A percentile compares a stretch with the other conserved stretches of the same genome.
These are phyloP conservation scores for Pammene aurita DNA, from an alignment of 2,888 invertebrate genomes.

Conservation along the genomic window DNA sequence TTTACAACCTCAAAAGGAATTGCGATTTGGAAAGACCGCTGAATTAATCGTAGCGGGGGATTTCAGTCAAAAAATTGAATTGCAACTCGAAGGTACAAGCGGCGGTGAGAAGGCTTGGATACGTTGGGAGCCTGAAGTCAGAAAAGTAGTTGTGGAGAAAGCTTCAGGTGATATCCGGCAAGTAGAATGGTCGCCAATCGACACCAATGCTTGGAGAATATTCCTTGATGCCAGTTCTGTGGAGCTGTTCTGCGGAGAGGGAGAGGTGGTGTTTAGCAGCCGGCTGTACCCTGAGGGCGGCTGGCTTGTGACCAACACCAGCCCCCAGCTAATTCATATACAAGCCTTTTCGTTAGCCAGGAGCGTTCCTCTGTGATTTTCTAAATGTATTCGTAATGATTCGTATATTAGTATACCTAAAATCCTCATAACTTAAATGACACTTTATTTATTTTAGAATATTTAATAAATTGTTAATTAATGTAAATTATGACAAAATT, in stretches of 20 bases:
- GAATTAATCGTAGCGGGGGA: conserved; percentile 64
- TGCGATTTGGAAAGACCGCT: conserved; percentile 62
- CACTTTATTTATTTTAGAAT: background rate
- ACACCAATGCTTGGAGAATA: conserved; percentile 60
- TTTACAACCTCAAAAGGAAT: conserved; percentile 48
- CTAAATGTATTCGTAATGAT: background rate
- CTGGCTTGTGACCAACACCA: conserved; percentile 67
- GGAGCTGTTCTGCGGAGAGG: conserved; percentile 76
- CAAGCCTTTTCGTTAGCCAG: conserved; percentile 62
- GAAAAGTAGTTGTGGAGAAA: conserved; percentile 66
- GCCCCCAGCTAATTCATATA: conserved; percentile 58
- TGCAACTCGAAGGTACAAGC: conserved; percentile 60
- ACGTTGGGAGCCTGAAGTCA: conserved; percentile 45
- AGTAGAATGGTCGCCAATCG: conserved; percentile 68
- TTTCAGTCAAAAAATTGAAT: conserved; percentile 56
- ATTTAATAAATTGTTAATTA: background rate
- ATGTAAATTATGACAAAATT: background rate
- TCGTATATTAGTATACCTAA: background rate
- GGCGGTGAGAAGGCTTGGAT: conserved; percentile 55
- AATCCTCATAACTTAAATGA: conserved; percentile 19
- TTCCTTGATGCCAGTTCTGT: conserved; percentile 74
- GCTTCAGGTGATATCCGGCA: conserved; percentile 66
- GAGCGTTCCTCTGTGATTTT: conserved; percentile 57
- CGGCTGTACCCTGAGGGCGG: conserved; percentile 68
- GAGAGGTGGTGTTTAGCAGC: conserved; percentile 76